Conservation (phyloP, 2,113 vertebrate genomes). For the Anhinga rufa region DNA sequence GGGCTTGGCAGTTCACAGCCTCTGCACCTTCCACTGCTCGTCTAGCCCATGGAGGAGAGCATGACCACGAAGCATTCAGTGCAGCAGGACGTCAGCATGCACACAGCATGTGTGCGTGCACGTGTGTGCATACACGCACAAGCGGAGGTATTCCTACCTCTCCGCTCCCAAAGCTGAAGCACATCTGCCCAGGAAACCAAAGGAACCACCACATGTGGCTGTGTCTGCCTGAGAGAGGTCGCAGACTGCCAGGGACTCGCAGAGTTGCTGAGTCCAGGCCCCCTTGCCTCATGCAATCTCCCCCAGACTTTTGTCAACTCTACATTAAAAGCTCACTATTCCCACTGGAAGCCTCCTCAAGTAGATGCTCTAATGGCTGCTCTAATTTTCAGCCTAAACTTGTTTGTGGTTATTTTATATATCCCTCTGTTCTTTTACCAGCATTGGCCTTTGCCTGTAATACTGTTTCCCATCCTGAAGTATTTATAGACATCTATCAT, state of each 20-base stretch:
- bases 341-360: background rate
- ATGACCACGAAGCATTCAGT: background rate
- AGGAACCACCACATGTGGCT: background rate
- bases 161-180: background rate
- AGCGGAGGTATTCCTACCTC: background rate
- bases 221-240: background rate
- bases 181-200: background rate
- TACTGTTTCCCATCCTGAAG: background rate
- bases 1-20: background rate
- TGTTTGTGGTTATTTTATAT: background rate
- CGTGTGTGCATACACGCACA: too few species aligned
- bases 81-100: background rate
- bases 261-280: background rate
- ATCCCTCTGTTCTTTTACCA: background rate
- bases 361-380: background rate
- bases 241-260: background rate
- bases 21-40: background rate
- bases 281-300: fast-evolving
- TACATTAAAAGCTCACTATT: background rate
- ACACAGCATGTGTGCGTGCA: background rate
- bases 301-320: background rate
- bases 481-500: background rate
- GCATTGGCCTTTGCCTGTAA: background rate
- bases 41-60: background rate
- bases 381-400: background rate